These are phyloP conservation scores for Anser cygnoides DNA, from an alignment of 2,113 vertebrate genomes.

Conservation along the genomic window DNA sequence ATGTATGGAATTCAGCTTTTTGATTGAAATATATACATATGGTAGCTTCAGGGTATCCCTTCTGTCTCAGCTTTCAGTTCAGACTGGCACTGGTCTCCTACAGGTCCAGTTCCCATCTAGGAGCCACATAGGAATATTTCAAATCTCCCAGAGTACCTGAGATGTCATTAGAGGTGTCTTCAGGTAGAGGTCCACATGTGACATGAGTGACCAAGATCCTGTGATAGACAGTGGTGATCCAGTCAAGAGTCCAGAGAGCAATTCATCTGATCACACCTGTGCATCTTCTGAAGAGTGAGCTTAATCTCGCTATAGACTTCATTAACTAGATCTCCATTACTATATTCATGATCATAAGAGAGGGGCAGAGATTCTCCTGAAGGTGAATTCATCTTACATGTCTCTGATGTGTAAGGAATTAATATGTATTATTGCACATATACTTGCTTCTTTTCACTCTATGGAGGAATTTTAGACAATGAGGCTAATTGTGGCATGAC, in stretches of 20 bases:
- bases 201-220: background rate
- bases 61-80: background rate
- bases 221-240: background rate
- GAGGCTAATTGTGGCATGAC: rapidly evolving
- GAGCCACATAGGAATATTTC: background rate
- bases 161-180: background rate
- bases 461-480: background rate
- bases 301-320: background rate
- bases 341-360: background rate
- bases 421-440: background rate
- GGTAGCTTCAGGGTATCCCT: background rate
- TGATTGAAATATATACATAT: background rate
- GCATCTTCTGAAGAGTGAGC: background rate
- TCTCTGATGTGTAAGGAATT: rapidly evolving
- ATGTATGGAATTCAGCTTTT: background rate
- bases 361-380: background rate
- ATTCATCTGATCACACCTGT: background rate
- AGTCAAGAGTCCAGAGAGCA: background rate
- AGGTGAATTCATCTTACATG: background rate
- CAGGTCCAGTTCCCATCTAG: background rate
- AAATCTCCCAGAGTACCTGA: background rate
- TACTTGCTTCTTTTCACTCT: background rate
- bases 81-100: background rate
- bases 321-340: background rate
- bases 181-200: background rate